Base-by-base conservation (phyloP, 1,140 invertebrate genomes). In the Trinorchestia longiramus region DNA sequence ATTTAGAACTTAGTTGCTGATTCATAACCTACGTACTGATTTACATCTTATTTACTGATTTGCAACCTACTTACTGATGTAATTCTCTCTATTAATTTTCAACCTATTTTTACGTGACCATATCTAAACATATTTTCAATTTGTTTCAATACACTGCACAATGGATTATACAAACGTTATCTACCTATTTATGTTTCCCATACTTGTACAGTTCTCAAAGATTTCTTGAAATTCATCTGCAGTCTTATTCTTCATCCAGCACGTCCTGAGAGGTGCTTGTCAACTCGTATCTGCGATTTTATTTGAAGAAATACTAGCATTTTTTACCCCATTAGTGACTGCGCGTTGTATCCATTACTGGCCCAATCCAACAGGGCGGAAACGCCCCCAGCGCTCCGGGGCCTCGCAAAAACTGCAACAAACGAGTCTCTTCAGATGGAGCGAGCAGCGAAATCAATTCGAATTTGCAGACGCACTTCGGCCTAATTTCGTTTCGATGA, bases 401-500 rank as follows among this genome's bases (percentile, higher is more conserved):
- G 62, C 1, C 41, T 41, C 88, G 43, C 28, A 90, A 90, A 90
- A 90, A 90, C 88, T 8, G 41, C 41, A 43, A 43, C 88, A 90
- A 90, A 90, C 88, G 88, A 90, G 88, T 90, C 88, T 90, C 88
- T 90, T 90, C 88, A 90, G 88, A 90, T 90, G 88, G 88, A 90
- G 88, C n/a, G 88, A 77, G 88, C 43, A 41, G 43, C 43, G 92
- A 94, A 94, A 94, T 94, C 92, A 94, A 94, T 94, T 94, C 92
- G 92, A 94, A 94, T 94, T 94, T 94, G 92, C 47, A 94, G 92
- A 42, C 41, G 92, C 41, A 43, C 92, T 42, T 44, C 8, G 43
- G 92, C 92, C 92, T 94, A 94, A 94, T 94, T 94, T 94, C 92
- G 44, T 94, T 94, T 94, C 92, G 92, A 94, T 94, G 92, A 94